Evolutionary conservation across 2,797 vertebrate genomes (phyloP), one percentile per base, ranked within the genome.

Genomic region (Coccyzus lansbergi): DNA sequence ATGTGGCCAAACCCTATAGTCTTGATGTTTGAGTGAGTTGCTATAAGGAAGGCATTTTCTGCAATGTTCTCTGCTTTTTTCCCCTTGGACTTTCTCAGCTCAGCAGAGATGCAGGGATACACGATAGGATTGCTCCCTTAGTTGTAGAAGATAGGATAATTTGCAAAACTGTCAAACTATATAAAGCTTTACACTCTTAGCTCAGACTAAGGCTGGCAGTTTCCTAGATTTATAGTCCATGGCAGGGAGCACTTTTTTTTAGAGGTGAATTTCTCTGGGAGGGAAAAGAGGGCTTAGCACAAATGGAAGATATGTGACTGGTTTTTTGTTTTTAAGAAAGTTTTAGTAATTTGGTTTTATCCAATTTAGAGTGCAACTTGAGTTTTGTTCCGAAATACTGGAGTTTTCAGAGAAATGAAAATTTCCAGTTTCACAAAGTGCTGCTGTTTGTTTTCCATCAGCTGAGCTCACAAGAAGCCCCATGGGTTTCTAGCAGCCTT

Each of bases 371-470:
- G 3, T 29, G 42, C 28, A 81, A 40, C 21, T 24, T 49, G 36
- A 24, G 10, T 51, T 70, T 53, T 81, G 40, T 67, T 60, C 9
- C 48, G 82, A 51, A 71, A 49, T 38, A 42, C 15, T 22, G 5
- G 7, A 36, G 26, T 58, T 64, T 64, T 36, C 29, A 31, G 42
- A 38, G 4, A 15, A 49, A 49, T 11, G 29, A 74, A 17, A 75
- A 63, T 36, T 44, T 31, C 24, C 7, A 8, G 20, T 71, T 83
- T 62, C 36, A 8, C 1, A 1, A 29, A 51, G 18, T 0, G 0
- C 25, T 51, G n/a, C 28, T 69, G 52, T 36, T 44, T 36, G 14
- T 52, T 63, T 58, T 52, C 42, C 22, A 26, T 38, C 5, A 0
- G 9, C 56, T 36, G 46, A 64, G 38, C 31, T 53, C 56, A 21